phyloP scores from a whole-genome alignment of 2,113 vertebrate genomes.

The Notothenia coriiceps region DNA sequence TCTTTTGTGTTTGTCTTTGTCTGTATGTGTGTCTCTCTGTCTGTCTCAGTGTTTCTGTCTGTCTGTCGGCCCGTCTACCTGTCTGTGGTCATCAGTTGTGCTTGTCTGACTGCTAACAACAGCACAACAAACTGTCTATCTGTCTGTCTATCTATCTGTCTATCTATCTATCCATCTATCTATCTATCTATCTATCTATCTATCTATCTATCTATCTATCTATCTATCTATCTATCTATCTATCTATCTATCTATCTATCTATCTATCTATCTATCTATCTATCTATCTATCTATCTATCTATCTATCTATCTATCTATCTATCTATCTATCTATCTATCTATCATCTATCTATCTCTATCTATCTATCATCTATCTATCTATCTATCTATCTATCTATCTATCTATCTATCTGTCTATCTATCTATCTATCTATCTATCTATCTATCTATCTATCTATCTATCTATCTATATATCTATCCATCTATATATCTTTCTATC shows the following conservation, averaged over 20 bases:
- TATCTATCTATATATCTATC: no score
- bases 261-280: not conserved
- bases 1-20: constrained; percentile 64
- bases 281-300: not conserved
- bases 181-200: constrained; percentile 5
- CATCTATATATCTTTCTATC: not conserved
- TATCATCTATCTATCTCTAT: not conserved
- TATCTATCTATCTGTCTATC: not conserved
- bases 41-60: constrained; percentile 36
- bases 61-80: constrained; percentile 32
- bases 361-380: not conserved
- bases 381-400: not conserved
- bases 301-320: no score
- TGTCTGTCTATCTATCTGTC: constrained; percentile 39
- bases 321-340: no score
- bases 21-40: constrained; percentile 39
- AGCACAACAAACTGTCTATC: not conserved
- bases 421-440: not conserved
- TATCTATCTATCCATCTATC: no score
- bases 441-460: no score
- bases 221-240: constrained; percentile 9
- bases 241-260: not conserved
- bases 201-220: not conserved
- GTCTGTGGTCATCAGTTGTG: constrained; percentile 31
- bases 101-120: constrained; percentile 24